These are phyloP conservation scores for Pseudorectes ferrugineus DNA, from an alignment of 2,113 vertebrate species.

Conservation along the genomic window DNA sequence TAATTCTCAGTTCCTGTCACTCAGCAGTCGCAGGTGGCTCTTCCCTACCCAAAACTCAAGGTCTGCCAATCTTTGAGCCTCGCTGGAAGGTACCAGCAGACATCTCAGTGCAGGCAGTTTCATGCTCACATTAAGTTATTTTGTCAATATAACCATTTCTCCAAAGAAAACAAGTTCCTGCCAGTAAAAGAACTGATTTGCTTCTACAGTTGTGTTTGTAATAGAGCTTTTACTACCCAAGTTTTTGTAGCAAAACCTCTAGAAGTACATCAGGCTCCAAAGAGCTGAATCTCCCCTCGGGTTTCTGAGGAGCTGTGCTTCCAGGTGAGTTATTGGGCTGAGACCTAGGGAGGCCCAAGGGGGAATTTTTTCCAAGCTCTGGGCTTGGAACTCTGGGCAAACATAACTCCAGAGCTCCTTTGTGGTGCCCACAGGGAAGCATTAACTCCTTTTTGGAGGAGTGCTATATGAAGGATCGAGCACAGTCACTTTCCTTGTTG, in stretches of 20 bases:
- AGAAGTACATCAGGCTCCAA: background rate
- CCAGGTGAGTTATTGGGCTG: background rate
- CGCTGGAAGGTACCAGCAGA: background rate
- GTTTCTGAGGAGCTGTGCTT: background rate
- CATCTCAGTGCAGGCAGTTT: background rate
- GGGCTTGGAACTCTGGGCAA: background rate
- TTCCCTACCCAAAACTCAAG: background rate
- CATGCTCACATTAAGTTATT: background rate
- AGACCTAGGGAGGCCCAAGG: background rate
- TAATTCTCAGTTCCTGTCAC: background rate
- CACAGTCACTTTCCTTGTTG: background rate
- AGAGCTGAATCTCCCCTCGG: rapidly evolving
- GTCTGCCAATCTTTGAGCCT: background rate
- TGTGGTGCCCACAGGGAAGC: rapidly evolving
- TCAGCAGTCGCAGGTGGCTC: background rate
- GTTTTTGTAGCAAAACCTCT: background rate
- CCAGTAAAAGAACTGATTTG: background rate
- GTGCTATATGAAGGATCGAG: background rate
- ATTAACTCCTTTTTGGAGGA: background rate
- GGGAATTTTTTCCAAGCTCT: background rate
- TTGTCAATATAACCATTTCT: background rate
- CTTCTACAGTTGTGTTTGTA: background rate
- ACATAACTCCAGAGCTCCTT: background rate
- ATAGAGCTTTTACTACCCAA: background rate
- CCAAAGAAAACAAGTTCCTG: background rate